Conservation (phyloP, 64 coral and sea anemone genomes). For the Pocillopora verrucosa region DNA sequence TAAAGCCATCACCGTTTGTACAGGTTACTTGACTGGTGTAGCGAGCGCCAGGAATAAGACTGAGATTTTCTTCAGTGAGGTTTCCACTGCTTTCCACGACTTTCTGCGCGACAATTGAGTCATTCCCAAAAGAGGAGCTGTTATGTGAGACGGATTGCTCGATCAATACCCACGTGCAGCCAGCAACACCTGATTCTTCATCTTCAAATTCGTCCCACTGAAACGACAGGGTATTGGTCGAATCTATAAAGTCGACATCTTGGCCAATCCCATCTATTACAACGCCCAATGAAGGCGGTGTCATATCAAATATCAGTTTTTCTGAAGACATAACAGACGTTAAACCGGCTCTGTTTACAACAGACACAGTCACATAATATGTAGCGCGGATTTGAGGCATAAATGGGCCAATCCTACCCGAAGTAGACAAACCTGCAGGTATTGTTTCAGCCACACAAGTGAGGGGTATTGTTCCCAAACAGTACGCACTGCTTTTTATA, state of each 20-base stretch:
- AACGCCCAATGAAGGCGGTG: constrained; percentile 58
- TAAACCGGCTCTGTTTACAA: constrained; percentile 66
- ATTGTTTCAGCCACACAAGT: constrained; percentile 9
- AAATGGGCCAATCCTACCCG: constrained; percentile 40
- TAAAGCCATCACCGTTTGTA: constrained; percentile 73
- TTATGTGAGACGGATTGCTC: constrained; percentile 67
- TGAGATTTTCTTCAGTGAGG: constrained; percentile 8
- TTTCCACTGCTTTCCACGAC: constrained; percentile 50
- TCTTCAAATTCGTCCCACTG: constrained; percentile 79
- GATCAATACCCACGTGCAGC: constrained; percentile 62
- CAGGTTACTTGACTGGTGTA: constrained; percentile 85
- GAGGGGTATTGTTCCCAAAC: constrained; percentile 30
- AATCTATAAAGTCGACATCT: constrained; percentile 76
- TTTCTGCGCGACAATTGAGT: constrained; percentile 52
- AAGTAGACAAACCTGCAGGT: constrained; percentile 22
- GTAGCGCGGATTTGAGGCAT: background rate
- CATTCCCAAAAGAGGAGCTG: constrained; percentile 68
- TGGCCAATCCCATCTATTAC: constrained; percentile 59
- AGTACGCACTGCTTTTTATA: constrained; percentile 29
- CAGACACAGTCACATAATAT: constrained; percentile 35
- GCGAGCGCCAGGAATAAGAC: constrained; percentile 59
- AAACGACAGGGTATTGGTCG: constrained; percentile 28
- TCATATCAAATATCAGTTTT: constrained; percentile 59
- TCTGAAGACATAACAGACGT: constrained; percentile 50
- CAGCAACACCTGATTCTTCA: constrained; percentile 53